Percentiles rank a stretch among this genome's conserved stretches.
These are phyloP conservation scores for Ectobius pallidus DNA, from an alignment of 2,888 invertebrate species.

Conservation along the genomic window DNA sequence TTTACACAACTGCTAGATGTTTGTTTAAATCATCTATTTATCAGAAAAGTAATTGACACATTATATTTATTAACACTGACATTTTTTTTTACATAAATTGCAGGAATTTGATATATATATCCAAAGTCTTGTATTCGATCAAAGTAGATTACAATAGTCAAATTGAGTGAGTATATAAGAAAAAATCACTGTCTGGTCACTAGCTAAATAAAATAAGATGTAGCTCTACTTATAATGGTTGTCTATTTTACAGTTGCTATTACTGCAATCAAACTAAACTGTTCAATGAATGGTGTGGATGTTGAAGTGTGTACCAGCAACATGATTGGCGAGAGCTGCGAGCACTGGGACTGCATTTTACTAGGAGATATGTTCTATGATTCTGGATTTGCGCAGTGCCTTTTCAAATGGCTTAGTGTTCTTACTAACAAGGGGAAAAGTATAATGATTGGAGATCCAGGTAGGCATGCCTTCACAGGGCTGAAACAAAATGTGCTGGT, in stretches of 20 bases:
- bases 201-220: too few species aligned
- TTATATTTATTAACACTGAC: too few species aligned
- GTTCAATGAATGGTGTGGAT: constrained; percentile 57
- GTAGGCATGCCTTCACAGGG: constrained; percentile 59
- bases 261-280: constrained; percentile 60
- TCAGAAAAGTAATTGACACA: too few species aligned
- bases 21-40: too few species aligned
- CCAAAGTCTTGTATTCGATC: too few species aligned
- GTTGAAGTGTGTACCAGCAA: constrained; percentile 56
- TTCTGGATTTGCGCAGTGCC: constrained; percentile 59
- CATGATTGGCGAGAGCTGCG: constrained; percentile 55
- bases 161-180: too few species aligned
- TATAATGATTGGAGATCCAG: constrained; percentile 66
- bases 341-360: constrained; percentile 63
- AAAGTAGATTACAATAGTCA: too few species aligned
- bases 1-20: too few species aligned
- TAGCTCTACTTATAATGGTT: too few species aligned
- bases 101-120: too few species aligned
- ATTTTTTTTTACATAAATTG: too few species aligned
- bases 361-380: constrained; percentile 76
- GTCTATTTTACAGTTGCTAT: constrained; percentile 61
- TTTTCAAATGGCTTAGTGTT: constrained; percentile 61
- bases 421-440: constrained; percentile 53
- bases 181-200: too few species aligned
- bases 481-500: constrained; percentile 53